Evolutionary conservation across 2,113 vertebrate species (phyloP).

Genomic region (Empidonax traillii): DNA sequence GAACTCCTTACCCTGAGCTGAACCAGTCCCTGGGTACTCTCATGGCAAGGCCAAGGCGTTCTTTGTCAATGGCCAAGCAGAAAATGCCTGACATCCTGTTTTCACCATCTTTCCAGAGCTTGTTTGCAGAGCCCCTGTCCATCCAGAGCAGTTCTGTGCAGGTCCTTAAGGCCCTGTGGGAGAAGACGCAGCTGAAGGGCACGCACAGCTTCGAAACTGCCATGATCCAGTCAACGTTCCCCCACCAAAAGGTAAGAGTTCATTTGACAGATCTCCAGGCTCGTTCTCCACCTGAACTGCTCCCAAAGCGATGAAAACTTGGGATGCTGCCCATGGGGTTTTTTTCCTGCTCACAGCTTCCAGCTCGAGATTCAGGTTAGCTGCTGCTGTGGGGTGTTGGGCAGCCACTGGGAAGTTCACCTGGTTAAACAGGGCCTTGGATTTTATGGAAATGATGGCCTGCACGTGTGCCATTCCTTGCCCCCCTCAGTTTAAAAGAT

Average conservation of each 20-base stretch:
- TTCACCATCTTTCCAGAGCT: constrained; percentile 71
- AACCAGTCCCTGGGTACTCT: accelerated
- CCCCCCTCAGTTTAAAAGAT: neutral
- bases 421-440: neutral
- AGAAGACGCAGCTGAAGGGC: constrained; percentile 83
- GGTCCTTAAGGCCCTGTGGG: constrained; percentile 85
- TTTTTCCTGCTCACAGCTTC: neutral
- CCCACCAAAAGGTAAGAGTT: constrained; percentile 83
- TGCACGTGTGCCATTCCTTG: neutral
- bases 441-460: neutral
- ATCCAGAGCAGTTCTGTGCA: constrained; percentile 78
- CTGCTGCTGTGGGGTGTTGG: neutral
- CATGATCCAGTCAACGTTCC: constrained; percentile 84
- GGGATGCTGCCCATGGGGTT: neutral
- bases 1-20: neutral
- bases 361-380: neutral
- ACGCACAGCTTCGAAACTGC: constrained; percentile 86
- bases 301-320: neutral
- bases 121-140: constrained; percentile 82
- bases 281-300: neutral
- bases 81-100: neutral
- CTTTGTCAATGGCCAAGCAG: neutral
- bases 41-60: neutral
- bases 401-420: neutral
- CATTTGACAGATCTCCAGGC: neutral